Conservation (phyloP, 2,888 invertebrate genomes). For the Drosophila ustulata region DNA sequence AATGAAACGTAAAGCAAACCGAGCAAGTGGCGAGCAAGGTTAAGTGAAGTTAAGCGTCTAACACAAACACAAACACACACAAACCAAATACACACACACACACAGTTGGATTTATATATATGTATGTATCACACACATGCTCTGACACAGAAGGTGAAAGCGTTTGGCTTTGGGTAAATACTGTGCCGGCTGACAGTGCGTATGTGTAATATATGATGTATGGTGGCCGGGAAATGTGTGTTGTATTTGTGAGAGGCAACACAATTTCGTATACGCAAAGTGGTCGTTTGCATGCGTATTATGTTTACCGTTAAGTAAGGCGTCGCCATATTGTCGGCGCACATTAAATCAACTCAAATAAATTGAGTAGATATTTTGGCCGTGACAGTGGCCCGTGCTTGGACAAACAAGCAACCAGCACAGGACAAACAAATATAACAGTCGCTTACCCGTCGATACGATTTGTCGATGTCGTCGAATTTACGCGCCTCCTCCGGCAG, state of each 20-base stretch:
- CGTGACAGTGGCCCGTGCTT: conserved; percentile 32
- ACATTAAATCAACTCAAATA: conserved; percentile 77
- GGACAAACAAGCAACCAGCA: conserved; percentile 46
- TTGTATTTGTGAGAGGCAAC: conserved; percentile 46
- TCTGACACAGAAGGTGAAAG: conserved; percentile 60
- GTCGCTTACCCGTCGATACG: conserved; percentile 89
- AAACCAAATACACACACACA: conserved; percentile 7
- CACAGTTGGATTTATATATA: conserved; percentile 19
- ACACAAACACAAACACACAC: conserved; percentile 48
- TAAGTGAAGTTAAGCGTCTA: conserved; percentile 76
- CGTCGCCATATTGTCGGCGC: conserved; percentile 80
- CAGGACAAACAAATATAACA: conserved; percentile 37
- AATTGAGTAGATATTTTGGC: conserved; percentile 67
- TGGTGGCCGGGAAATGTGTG: conserved; percentile 7
- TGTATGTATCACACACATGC: conserved; percentile 9
- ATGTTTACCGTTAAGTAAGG: conserved; percentile 81
- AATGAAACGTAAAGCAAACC: conserved; percentile 77
- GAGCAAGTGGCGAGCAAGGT: conserved; percentile 73
- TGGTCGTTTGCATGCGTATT: conserved; percentile 81
- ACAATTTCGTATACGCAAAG: conserved; percentile 75
- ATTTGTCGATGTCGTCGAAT: conserved; percentile 94
- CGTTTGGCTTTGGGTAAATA: conserved; percentile 68
- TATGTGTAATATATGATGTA: conserved; percentile 52
- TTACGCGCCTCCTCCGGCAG: conserved; percentile 95
- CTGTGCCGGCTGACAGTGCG: conserved; percentile 50